phyloP scores from a whole-genome alignment of 2,113 vertebrate species.

The Datnioides undecimradiatus region DNA sequence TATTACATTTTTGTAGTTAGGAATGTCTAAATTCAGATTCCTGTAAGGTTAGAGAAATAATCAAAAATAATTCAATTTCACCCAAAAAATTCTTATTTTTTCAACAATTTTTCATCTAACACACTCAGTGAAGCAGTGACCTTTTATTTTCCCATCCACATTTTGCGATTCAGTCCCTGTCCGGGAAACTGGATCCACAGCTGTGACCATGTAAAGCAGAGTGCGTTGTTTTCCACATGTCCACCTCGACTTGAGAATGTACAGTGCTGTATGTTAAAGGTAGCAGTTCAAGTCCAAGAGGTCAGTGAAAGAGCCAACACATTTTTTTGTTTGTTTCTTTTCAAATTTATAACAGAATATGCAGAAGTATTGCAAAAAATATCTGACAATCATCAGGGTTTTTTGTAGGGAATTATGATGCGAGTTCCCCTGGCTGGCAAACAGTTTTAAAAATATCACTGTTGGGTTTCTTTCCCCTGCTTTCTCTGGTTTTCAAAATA shows the following conservation, averaged over 20 bases:
- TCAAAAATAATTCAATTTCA: too few species aligned
- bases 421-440: conserved; percentile 62
- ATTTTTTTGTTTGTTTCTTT: conserved; percentile 32
- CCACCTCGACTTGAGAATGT: conserved; percentile 60
- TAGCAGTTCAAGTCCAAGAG: conserved; percentile 57
- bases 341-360: conserved; percentile 72
- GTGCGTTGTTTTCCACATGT: conserved; percentile 17
- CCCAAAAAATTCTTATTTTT: too few species aligned
- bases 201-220: conserved; percentile 4
- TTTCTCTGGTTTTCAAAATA: conserved; percentile 82
- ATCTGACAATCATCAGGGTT: conserved; percentile 82
- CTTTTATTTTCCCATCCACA: not conserved
- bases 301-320: conserved; percentile 42
- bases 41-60: not conserved
- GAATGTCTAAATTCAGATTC: not conserved
- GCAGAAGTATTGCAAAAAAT: conserved; percentile 78
- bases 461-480: conserved; percentile 60
- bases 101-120: not conserved
- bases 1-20: not conserved
- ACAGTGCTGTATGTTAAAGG: conserved; percentile 39
- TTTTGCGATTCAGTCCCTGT: not conserved
- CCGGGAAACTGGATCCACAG: conserved; percentile 27
- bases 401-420: conserved; percentile 64
- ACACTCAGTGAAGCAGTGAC: not conserved
- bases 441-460: conserved; percentile 70